These are phyloP conservation scores for Pica pica DNA, from an alignment of 2,113 vertebrate genomes.

Conservation along the genomic window DNA sequence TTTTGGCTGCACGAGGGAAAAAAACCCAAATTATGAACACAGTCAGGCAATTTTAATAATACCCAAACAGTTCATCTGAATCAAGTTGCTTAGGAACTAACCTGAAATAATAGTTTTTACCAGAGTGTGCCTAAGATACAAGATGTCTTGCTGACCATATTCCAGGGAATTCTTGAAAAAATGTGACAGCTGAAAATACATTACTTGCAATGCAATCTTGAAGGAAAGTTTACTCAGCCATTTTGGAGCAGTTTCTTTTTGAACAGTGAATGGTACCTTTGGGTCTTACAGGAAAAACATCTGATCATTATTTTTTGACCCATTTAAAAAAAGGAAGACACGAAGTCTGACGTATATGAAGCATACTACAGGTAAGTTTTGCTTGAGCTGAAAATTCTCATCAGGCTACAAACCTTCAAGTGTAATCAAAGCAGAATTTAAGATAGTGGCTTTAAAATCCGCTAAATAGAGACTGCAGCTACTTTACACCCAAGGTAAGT, in stretches of 20 bases:
- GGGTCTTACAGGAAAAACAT: neutral
- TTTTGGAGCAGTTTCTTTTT: neutral
- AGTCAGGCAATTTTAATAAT: neutral
- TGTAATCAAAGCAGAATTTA: neutral
- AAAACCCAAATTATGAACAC: neutral
- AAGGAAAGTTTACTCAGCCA: neutral
- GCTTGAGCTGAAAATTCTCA: neutral
- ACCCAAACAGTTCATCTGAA: neutral
- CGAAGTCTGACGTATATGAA: neutral
- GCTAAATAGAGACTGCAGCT: neutral
- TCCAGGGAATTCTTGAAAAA: neutral
- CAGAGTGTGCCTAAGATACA: neutral
- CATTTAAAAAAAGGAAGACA: neutral
- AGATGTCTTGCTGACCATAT: neutral
- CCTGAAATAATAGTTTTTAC: neutral
- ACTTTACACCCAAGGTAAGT: neutral
- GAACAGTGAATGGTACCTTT: neutral
- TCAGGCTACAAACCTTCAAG: neutral
- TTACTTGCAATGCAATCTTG: neutral
- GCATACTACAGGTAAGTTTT: neutral
- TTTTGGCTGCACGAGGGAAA: conserved; percentile 36
- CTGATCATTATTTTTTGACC: neutral
- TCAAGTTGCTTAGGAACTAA: neutral
- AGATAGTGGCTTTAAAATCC: neutral
- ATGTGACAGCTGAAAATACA: neutral